These are phyloP conservation scores for Venusia cambrica DNA, from an alignment of 2,888 invertebrate species.

Conservation along the genomic window DNA sequence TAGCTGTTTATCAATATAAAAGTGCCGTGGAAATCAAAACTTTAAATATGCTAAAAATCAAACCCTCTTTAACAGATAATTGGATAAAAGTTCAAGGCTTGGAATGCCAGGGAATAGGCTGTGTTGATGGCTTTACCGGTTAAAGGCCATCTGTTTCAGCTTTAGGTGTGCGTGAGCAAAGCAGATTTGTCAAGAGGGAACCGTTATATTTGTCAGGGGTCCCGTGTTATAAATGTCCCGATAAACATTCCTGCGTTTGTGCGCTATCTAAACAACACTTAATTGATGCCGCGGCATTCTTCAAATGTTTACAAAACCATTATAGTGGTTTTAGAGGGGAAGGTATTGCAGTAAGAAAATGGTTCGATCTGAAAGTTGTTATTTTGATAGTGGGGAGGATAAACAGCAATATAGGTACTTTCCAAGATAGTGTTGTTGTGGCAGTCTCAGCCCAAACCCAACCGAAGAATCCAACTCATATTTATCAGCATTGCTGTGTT, in stretches of 20 bases:
- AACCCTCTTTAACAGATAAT: too few relatives aligned
- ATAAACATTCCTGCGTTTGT: slow-evolving; percentile 33
- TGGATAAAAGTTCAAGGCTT: too few relatives aligned
- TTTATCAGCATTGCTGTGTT: too few relatives aligned
- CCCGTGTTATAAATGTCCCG: slow-evolving; percentile 38
- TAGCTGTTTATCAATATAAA: too few relatives aligned
- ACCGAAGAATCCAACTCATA: too few relatives aligned
- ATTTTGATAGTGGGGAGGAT: too few relatives aligned
- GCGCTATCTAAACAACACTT: slow-evolving; percentile 27
- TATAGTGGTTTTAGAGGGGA: slow-evolving; percentile 13
- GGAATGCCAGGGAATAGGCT: too few relatives aligned
- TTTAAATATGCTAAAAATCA: too few relatives aligned
- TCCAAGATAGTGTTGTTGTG: too few relatives aligned
- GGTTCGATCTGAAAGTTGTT: not conserved
- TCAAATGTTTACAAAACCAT: slow-evolving; percentile 21
- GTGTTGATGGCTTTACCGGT: slow-evolving; percentile 7
- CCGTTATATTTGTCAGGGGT: slow-evolving; percentile 27
- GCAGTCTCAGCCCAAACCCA: too few relatives aligned
- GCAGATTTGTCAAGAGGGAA: slow-evolving; percentile 48
- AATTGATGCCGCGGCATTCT: slow-evolving; percentile 26
- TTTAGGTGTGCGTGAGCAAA: slow-evolving; percentile 30
- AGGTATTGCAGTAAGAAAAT: slow-evolving; percentile 4
- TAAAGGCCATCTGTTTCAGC: slow-evolving; percentile 23
- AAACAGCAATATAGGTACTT: too few relatives aligned
- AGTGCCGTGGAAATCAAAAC: too few relatives aligned